Conservation (phyloP, 2,113 vertebrate genomes). For the Paratilapia polleni region DNA sequence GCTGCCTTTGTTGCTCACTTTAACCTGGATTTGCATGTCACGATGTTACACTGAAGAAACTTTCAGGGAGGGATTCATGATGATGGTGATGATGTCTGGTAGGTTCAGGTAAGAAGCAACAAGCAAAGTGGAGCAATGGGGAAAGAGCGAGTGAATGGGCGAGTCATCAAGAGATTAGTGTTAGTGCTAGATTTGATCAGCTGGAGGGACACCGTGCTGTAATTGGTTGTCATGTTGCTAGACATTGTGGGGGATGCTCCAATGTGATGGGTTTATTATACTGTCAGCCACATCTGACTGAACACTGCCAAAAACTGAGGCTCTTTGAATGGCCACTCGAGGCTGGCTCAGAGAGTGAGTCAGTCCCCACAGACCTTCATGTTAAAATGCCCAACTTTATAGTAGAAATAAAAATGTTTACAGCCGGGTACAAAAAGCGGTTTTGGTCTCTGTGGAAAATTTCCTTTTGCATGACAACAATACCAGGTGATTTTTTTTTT, state of each 20-base stretch:
- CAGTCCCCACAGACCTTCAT: neutral
- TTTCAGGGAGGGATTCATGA: neutral
- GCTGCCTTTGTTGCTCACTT: neutral
- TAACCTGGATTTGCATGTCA: neutral
- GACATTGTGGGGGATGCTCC: neutral
- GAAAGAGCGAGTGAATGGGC: neutral
- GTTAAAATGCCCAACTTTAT: slow-evolving; percentile 1
- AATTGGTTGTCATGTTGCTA: neutral
- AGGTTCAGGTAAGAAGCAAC: neutral
- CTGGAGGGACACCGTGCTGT: neutral
- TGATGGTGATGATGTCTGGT: neutral
- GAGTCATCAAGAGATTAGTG: neutral
- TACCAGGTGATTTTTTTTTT: neutral
- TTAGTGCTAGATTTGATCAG: neutral
- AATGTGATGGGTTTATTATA: neutral
- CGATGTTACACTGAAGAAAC: neutral
- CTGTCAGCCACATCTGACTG: neutral
- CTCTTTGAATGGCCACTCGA: neutral
- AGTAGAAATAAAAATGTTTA: slow-evolving; percentile 3
- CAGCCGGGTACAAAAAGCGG: neutral
- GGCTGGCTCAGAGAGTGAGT: neutral
- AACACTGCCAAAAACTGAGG: neutral
- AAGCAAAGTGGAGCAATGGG: neutral
- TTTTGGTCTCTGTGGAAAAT: neutral
- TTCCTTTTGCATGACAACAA: neutral